These are phyloP conservation scores for Streblospio benedicti DNA, from an alignment of 1,140 invertebrate genomes.

Conservation along the genomic window DNA sequence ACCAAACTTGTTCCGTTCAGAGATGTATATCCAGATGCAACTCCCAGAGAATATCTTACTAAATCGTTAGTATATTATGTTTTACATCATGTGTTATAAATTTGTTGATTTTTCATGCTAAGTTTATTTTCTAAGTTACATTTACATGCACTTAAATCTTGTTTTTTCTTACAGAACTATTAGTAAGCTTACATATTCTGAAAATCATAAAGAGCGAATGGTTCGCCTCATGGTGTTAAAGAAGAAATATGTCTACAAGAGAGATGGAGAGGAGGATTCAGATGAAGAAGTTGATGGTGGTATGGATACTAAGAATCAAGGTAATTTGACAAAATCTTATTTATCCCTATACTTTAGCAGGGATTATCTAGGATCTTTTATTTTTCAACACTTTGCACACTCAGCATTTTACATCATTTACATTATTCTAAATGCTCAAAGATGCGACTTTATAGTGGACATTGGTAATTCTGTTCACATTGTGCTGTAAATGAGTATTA, in stretches of 20 bases:
- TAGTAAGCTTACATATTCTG: neutral
- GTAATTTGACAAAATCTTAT: neutral
- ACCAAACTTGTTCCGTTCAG: neutral
- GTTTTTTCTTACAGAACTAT: neutral
- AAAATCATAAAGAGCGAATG: neutral
- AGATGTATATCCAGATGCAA: neutral
- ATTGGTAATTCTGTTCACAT: neutral
- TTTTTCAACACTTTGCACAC: neutral
- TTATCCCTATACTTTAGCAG: neutral
- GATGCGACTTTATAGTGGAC: neutral
- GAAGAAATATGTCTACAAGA: neutral
- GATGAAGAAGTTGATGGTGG: constrained; percentile 49
- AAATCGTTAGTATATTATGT: neutral
- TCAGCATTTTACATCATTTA: neutral
- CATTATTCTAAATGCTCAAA: too few relatives aligned
- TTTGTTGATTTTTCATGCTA: neutral
- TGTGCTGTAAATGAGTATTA: neutral
- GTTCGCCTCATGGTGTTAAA: constrained; percentile 8
- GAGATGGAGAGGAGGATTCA: neutral
- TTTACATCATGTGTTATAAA: neutral
- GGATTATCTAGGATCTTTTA: neutral
- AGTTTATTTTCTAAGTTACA: too few relatives aligned
- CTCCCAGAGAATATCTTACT: neutral
- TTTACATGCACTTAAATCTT: neutral
- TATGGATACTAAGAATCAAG: constrained; percentile 13